phyloP scores from a whole-genome alignment of 2,113 vertebrate genomes.

The Elanoides forficatus region DNA sequence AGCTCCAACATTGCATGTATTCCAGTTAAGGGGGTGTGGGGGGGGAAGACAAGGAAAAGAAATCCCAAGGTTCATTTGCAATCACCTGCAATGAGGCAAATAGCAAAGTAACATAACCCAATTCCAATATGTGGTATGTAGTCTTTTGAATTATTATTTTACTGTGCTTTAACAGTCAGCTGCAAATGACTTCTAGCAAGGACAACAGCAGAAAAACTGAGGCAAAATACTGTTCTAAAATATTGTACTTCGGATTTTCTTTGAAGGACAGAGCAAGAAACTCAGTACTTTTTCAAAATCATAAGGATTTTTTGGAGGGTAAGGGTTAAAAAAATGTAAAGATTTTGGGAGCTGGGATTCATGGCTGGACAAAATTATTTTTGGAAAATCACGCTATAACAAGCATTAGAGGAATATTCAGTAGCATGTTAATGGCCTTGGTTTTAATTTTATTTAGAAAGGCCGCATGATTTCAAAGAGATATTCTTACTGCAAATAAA shows the following conservation, averaged over 20 bases:
- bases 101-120: neutral
- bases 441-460: neutral
- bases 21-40: neutral
- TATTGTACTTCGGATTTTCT: neutral
- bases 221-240: neutral
- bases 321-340: neutral
- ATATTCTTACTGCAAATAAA: neutral
- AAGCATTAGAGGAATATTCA: neutral
- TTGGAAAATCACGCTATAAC: neutral
- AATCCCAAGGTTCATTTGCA: neutral
- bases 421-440: neutral
- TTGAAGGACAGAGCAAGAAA: neutral
- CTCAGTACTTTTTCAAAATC: neutral
- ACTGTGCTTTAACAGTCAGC: neutral
- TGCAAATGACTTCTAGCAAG: neutral
- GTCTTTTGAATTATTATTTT: neutral
- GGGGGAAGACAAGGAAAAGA: neutral
- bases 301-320: neutral
- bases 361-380: neutral
- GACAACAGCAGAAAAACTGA: neutral
- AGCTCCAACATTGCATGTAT: neutral
- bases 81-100: neutral
- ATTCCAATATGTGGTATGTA: neutral
- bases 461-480: neutral
- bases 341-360: neutral